A percentile compares a stretch with the other conserved stretches of the same genome.
Conservation (phyloP, 2,888 invertebrate genomes). For the Chaetoderma sp. region DNA sequence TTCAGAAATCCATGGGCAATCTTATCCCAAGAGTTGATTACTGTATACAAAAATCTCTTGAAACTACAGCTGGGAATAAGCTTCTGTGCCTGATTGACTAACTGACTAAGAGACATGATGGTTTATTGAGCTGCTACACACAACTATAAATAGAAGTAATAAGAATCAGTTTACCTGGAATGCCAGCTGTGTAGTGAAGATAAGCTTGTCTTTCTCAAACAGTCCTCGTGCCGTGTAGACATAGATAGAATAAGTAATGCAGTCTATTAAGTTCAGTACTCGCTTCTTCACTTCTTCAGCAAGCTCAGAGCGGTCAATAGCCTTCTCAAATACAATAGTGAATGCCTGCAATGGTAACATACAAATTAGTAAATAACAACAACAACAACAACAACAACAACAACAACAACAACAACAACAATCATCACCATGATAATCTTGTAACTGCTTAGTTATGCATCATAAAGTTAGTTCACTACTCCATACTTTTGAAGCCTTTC, state of each 20-base stretch:
- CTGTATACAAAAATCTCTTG: too few species aligned
- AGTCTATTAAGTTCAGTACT: slow-evolving; percentile 91
- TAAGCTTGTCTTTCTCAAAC: slow-evolving; percentile 96
- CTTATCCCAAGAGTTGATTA: too few species aligned
- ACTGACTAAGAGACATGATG: too few species aligned
- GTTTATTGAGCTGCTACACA: too few species aligned
- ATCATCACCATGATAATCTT: too few species aligned
- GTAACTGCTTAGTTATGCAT: not conserved
- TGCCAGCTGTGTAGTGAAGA: slow-evolving; percentile 95
- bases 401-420: too few species aligned
- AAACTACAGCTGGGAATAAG: too few species aligned
- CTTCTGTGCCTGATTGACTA: too few species aligned
- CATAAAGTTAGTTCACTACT: too few species aligned
- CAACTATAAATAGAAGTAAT: too few species aligned
- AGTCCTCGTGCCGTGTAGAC: slow-evolving; percentile 94
- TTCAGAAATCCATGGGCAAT: too few species aligned
- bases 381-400: not conserved
- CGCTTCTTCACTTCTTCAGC: slow-evolving; percentile 82
- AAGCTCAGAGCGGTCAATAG: slow-evolving; percentile 88
- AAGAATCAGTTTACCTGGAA: slow-evolving; percentile 80
- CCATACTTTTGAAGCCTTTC: too few species aligned
- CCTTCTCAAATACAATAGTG: slow-evolving; percentile 97
- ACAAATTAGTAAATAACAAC: not conserved
- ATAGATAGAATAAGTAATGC: slow-evolving; percentile 93
- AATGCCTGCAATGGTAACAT: slow-evolving; percentile 78